Evolutionary conservation across 2,888 invertebrate genomes (phyloP).

Genomic region (Phymatocera aterrima): DNA sequence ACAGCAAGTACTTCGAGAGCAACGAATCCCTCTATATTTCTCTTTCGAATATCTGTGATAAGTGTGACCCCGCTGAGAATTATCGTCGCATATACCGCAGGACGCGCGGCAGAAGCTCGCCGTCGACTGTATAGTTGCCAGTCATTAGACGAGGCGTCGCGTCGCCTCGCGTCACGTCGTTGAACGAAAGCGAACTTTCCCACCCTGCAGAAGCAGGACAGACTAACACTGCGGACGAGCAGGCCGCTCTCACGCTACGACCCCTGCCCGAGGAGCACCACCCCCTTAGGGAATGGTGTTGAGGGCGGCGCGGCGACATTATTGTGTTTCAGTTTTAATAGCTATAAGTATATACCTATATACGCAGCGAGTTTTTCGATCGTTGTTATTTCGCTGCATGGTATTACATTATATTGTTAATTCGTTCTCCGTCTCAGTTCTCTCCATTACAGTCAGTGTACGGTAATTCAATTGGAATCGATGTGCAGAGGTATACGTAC

Average conservation of each 20-base stretch:
- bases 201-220: constrained; percentile 28
- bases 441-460: neutral
- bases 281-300: constrained; percentile 4
- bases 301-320: neutral
- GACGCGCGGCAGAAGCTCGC: neutral
- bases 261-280: constrained; percentile 8
- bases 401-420: neutral
- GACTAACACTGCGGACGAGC: neutral
- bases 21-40: neutral
- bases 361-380: neutral
- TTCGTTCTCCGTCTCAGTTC: neutral
- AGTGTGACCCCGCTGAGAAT: neutral
- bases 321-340: constrained; percentile 23
- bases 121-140: neutral
- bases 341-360: neutral
- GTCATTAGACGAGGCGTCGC: neutral
- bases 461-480: neutral
- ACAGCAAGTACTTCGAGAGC: neutral
- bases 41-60: neutral
- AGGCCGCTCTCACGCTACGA: constrained; percentile 28
- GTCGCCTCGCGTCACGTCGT: too few relatives aligned
- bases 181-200: neutral
- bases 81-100: neutral
- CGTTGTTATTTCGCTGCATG: neutral
- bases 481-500: neutral